Percentiles rank a stretch among this genome's conserved stretches.
Conservation (phyloP, 1,140 invertebrate genomes). For the Brachionus koreanus region DNA sequence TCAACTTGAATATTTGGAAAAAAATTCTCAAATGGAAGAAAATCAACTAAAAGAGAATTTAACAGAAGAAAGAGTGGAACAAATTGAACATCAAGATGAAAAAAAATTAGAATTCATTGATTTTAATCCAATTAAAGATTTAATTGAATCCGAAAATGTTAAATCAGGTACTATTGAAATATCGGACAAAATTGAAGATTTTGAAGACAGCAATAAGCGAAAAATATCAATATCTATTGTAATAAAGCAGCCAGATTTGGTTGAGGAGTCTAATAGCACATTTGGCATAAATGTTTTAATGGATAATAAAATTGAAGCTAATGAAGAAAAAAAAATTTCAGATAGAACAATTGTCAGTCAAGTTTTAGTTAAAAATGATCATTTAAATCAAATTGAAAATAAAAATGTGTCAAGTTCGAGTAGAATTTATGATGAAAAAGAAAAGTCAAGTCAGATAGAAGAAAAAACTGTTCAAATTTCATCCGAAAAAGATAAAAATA, state of each 20-base stretch:
- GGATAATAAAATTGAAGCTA: neutral
- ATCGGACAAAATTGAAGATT: neutral
- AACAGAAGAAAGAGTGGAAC: neutral
- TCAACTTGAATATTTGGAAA: neutral
- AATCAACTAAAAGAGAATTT: neutral
- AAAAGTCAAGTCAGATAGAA: neutral
- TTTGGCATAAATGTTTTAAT: neutral
- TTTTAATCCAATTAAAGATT: neutral
- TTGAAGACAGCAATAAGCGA: neutral
- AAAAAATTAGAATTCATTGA: neutral
- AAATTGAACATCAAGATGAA: neutral
- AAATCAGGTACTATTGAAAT: neutral
- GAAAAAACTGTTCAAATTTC: neutral
- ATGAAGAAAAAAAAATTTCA: neutral
- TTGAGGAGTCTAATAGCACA: neutral
- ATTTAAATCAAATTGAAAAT: neutral
- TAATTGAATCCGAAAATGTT: neutral
- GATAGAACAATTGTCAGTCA: neutral
- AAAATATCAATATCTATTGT: slow-evolving; percentile 12
- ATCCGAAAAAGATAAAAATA: neutral
- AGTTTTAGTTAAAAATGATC: neutral
- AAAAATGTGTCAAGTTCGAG: neutral
- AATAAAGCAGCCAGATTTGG: neutral
- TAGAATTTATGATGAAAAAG: neutral
- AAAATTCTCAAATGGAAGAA: neutral